Evolutionary conservation across 1,140 invertebrate genomes (phyloP).

Genomic region (Saxidomus purpurata): DNA sequence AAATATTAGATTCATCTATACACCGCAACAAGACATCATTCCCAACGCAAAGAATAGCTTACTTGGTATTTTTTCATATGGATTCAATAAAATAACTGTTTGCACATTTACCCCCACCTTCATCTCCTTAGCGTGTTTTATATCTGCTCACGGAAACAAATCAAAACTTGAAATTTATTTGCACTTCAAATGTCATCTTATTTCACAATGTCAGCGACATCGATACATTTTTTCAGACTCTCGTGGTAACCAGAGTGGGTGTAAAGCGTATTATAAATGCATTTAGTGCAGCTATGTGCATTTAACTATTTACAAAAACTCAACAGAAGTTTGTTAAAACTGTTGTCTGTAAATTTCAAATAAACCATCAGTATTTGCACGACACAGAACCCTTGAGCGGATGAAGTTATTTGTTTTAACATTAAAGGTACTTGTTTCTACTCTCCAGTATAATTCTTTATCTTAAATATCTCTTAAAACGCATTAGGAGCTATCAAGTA

Average conservation of each 20-base stretch:
- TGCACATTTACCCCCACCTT: too few relatives aligned
- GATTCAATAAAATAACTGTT: too few relatives aligned
- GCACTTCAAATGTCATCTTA: not conserved
- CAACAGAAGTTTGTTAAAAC: constrained; percentile 38
- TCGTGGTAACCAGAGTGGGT: not conserved
- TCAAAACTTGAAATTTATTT: not conserved
- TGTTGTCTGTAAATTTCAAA: constrained; percentile 36
- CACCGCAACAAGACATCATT: too few relatives aligned
- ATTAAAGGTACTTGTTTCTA: constrained; percentile 57
- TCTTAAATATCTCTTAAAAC: constrained; percentile 66
- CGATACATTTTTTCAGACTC: not conserved
- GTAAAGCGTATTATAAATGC: not conserved
- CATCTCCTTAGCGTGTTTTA: not conserved
- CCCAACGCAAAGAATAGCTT: too few relatives aligned
- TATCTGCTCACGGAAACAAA: not conserved
- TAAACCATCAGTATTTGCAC: constrained; percentile 39
- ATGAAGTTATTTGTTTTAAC: constrained; percentile 62
- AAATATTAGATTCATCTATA: too few relatives aligned
- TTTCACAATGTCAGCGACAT: not conserved
- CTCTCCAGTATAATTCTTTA: constrained; percentile 53
- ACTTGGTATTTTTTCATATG: too few relatives aligned
- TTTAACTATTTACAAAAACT: constrained; percentile 16
- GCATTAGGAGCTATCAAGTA: constrained; percentile 62
- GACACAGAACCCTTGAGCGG: constrained; percentile 44
- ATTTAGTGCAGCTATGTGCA: not conserved